Conservation (phyloP, 1,140 invertebrate genomes). For the Carcinoscorpius rotundicauda region DNA sequence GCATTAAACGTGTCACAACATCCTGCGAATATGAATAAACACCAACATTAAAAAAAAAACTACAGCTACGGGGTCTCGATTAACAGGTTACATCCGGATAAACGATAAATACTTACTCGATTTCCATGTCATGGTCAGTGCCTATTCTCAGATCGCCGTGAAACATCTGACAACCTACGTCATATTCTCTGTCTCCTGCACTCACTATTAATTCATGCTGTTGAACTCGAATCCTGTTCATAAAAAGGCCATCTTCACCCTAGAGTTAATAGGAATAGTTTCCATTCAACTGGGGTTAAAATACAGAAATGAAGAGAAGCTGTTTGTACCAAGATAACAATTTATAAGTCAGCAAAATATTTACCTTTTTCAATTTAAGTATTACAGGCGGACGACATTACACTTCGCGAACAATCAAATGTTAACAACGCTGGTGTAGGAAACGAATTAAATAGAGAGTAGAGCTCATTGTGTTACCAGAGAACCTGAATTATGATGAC, state of each 20-base stretch:
- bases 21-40: no score
- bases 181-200: conserved; percentile 16
- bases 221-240: conserved; percentile 16
- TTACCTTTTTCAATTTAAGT: no score
- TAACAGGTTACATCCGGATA: no score
- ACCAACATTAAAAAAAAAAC: no score
- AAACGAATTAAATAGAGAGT: no score
- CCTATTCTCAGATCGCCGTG: conserved; percentile 10
- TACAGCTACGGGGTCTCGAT: no score
- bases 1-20: no score
- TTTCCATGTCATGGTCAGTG: conserved; percentile 10
- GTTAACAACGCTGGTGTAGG: no score
- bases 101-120: conserved; percentile 6
- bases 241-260: conserved; percentile 14
- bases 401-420: no score
- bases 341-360: conserved; percentile 11
- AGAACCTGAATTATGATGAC: no score
- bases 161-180: conserved; percentile 16
- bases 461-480: no score
- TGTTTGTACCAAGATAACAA: conserved; percentile 2
- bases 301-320: not conserved
- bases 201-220: conserved; percentile 17
- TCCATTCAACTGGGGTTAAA: not conserved
- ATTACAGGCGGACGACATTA: no score
- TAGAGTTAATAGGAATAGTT: conserved; percentile 7